Percentiles rank a stretch among this genome's conserved stretches.
Conservation (phyloP, 2,113 vertebrate genomes). For the Daphoenositta chrysoptera region DNA sequence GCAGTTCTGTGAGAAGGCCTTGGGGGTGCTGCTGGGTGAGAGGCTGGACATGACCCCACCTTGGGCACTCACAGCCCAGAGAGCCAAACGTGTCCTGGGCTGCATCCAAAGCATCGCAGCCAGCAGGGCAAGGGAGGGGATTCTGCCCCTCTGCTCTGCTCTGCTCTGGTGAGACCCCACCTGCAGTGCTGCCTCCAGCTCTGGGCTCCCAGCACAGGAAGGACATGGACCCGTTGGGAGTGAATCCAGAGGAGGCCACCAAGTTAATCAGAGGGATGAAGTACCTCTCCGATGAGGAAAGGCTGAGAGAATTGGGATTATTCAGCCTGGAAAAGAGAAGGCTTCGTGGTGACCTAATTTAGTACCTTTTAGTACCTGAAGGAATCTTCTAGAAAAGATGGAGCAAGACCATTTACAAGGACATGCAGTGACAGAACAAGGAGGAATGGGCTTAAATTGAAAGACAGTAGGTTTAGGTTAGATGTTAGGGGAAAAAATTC, state of each 20-base stretch:
- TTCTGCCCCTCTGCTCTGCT: not conserved
- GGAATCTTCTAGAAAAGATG: not conserved
- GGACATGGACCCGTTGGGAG: accelerated
- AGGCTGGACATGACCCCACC: not conserved
- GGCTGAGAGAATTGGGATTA: too few species aligned
- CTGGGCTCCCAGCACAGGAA: accelerated
- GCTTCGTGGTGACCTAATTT: accelerated
- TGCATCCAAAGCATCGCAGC: accelerated
- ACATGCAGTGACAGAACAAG: not conserved
- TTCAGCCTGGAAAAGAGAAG: not conserved
- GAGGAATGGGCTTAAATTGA: not conserved
- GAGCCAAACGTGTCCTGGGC: accelerated
- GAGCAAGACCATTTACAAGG: not conserved
- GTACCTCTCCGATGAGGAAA: accelerated
- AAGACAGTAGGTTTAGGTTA: not conserved
- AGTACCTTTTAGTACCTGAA: not conserved
- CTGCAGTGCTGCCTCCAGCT: not conserved
- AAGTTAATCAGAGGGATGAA: not conserved
- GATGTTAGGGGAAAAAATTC: too few species aligned
- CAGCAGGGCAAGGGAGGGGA: accelerated
- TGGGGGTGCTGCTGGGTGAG: accelerated
- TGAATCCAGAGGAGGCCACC: accelerated
- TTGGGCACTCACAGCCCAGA: not conserved
- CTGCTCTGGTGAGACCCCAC: not conserved
- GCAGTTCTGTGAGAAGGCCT: accelerated